Conservation (phyloP, 1,140 invertebrate genomes). For the Oscheius sp. region DNA sequence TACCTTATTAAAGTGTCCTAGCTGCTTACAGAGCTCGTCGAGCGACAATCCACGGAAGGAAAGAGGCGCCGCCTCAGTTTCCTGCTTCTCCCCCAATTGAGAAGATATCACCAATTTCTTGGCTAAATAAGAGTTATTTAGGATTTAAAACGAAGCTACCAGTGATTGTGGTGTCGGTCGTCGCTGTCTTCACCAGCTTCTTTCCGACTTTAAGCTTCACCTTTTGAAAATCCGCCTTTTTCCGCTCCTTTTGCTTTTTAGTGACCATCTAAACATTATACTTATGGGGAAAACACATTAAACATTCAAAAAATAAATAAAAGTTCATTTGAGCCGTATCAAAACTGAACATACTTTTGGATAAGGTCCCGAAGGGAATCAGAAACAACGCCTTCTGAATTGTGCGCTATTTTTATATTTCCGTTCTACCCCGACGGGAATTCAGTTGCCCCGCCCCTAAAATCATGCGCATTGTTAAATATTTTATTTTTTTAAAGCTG, state of each 20-base stretch:
- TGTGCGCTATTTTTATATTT: too few species aligned
- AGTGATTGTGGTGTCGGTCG: conserved; percentile 34
- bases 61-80: conserved; percentile 22
- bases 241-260: conserved; percentile 33
- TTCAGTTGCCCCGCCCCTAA: too few species aligned
- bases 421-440: too few species aligned
- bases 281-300: too few species aligned
- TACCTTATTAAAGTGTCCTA: conserved; percentile 37
- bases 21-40: conserved; percentile 37
- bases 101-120: conserved; percentile 11
- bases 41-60: conserved; percentile 29
- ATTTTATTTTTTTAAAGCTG: not conserved
- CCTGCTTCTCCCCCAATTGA: conserved; percentile 27
- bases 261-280: conserved; percentile 30
- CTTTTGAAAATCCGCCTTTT: conserved; percentile 42
- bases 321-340: not conserved
- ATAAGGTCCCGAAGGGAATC: not conserved
- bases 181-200: conserved; percentile 35
- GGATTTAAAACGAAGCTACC: not conserved
- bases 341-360: not conserved
- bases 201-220: conserved; percentile 44
- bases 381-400: too few species aligned
- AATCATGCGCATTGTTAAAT: too few species aligned
- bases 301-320: not conserved
- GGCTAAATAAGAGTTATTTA: conserved; percentile 5